A percentile compares a stretch with the other conserved stretches of the same genome.
Conservation (phyloP, 2,113 vertebrate genomes). For the Rynchops niger region DNA sequence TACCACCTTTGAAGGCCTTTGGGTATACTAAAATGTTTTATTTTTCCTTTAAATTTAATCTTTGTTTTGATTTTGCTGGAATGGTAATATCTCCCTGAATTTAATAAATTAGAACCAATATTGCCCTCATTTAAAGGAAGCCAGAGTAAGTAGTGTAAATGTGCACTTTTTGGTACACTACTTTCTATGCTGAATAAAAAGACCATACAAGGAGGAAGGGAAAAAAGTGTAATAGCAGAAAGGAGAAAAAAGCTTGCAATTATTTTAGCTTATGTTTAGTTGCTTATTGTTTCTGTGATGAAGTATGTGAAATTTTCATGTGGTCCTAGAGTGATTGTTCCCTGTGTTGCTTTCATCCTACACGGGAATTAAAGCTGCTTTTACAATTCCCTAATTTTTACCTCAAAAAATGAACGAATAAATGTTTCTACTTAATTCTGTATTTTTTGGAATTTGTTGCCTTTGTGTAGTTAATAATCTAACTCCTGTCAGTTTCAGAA, state of each 20-base stretch:
- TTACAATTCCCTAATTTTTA: background rate
- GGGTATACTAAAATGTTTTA: background rate
- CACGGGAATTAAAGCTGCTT: background rate
- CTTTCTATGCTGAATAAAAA: background rate
- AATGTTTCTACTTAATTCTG: background rate
- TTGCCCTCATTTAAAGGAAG: background rate
- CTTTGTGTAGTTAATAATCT: background rate
- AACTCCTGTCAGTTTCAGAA: conserved; percentile 14
- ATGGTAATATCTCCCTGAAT: background rate
- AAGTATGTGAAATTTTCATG: background rate
- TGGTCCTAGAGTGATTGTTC: background rate
- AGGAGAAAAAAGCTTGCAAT: background rate
- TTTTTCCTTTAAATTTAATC: background rate
- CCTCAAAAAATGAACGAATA: background rate
- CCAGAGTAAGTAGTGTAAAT: background rate
- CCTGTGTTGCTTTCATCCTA: background rate
- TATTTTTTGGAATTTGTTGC: background rate
- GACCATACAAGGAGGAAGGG: background rate
- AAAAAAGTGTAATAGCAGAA: background rate
- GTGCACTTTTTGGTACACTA: background rate
- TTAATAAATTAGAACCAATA: background rate
- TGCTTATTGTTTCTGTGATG: background rate
- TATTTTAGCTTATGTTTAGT: background rate
- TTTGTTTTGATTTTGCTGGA: background rate
- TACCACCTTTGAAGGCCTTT: background rate